Conservation (phyloP, 2,113 vertebrate genomes). For the Theropithecus gelada region DNA sequence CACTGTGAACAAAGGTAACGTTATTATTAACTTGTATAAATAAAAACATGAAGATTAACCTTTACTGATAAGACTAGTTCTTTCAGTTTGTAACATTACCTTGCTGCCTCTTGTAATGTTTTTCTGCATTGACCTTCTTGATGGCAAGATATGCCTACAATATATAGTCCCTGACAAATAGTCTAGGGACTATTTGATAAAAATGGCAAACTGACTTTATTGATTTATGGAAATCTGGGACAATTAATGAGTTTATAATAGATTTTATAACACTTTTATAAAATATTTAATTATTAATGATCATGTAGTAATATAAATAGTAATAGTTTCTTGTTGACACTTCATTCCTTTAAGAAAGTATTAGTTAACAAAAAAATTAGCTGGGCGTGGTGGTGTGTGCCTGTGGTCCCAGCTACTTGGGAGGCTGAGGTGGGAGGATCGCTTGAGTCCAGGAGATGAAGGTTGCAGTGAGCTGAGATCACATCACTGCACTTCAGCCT, state of each 20-base stretch:
- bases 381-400: no score
- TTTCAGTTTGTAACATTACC: neutral
- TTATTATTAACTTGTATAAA: neutral
- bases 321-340: slow-evolving; percentile 14
- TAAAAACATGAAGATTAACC: neutral
- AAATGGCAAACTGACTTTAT: neutral
- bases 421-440: no score
- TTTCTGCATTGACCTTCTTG: neutral
- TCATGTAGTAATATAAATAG: neutral
- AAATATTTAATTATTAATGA: neutral
- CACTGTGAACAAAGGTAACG: neutral
- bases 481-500: no score
- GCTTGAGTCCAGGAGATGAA: no score
- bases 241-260: neutral
- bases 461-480: no score
- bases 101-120: neutral
- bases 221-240: neutral
- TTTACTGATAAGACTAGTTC: neutral
- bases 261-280: neutral
- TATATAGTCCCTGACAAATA: neutral
- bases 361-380: neutral
- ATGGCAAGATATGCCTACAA: neutral
- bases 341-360: neutral
- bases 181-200: neutral
- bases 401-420: no score